Percentiles rank a stretch among this genome's conserved stretches.
Conservation (phyloP, 2,888 invertebrate species). For the Mechanitis mazaeus region DNA sequence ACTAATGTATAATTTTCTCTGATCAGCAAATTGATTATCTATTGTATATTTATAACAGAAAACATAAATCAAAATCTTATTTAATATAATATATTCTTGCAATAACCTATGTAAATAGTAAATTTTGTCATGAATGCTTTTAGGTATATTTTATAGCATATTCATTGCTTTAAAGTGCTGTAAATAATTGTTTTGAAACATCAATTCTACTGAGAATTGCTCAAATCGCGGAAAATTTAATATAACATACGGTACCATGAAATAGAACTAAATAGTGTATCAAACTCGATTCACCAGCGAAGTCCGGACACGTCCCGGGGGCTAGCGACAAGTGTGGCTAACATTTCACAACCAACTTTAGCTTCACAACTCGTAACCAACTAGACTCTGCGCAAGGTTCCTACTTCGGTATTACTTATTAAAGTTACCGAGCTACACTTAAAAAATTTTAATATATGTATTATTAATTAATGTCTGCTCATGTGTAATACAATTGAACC, state of each 20-base stretch:
- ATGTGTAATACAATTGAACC: neutral
- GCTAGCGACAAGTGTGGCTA: conserved; percentile 17
- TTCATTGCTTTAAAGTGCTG: neutral
- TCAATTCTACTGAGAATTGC: neutral
- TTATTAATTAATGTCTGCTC: neutral
- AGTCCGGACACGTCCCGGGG: conserved; percentile 13
- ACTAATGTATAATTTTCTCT: too few species aligned
- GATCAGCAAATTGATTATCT: too few species aligned
- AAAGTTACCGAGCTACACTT: neutral
- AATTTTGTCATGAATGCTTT: too few species aligned
- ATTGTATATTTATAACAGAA: neutral
- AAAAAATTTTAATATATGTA: neutral
- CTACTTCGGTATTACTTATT: conserved; percentile 8
- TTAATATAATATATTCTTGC: neutral
- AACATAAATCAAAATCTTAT: neutral
- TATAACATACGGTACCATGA: conserved; percentile 12
- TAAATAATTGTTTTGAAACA: neutral
- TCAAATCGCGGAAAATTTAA: conserved; percentile 8
- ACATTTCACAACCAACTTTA: conserved; percentile 23
- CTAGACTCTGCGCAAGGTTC: conserved; percentile 17
- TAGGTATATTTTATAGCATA: neutral
- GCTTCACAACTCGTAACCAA: conserved; percentile 18
- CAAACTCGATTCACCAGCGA: conserved; percentile 8
- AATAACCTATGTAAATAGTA: neutral
- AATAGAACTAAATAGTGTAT: conserved; percentile 12